These are phyloP conservation scores for Eretmocerus hayati DNA, from an alignment of 2,888 invertebrate species.

Conservation along the genomic window DNA sequence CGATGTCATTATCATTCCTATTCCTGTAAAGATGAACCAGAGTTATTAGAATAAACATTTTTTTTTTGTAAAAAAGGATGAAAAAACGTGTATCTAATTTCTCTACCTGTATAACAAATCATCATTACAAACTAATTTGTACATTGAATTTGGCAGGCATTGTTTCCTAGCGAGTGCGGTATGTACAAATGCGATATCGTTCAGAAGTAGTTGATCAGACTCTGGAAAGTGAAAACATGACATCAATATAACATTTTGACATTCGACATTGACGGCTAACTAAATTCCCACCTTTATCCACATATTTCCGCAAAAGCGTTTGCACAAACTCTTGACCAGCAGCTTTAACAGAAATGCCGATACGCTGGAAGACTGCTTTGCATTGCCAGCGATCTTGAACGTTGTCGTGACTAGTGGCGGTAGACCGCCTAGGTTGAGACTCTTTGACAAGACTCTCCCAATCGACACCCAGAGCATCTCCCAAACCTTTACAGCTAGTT, in stretches of 20 bases:
- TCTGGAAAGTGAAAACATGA: conserved; percentile 23
- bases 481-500: conserved; percentile 64
- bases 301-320: conserved; percentile 40
- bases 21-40: conserved; percentile 30
- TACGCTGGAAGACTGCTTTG: conserved; percentile 68
- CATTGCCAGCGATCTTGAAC: conserved; percentile 77
- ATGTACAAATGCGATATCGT: conserved; percentile 40
- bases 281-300: conserved; percentile 21
- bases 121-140: conserved; percentile 31
- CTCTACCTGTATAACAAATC: conserved; percentile 37
- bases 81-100: conserved; percentile 1
- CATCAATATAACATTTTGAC: not conserved
- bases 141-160: conserved; percentile 29
- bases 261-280: not conserved
- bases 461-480: conserved; percentile 91
- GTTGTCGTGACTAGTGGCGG: conserved; percentile 46
- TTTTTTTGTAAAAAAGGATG: not conserved
- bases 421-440: conserved; percentile 52
- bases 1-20: conserved; percentile 37
- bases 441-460: conserved; percentile 86
- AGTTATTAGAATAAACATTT: conserved; percentile 3
- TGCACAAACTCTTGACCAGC: conserved; percentile 61
- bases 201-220: conserved; percentile 32
- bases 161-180: conserved; percentile 35
- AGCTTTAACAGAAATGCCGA: conserved; percentile 73